Percentiles rank a stretch among this genome's conserved stretches.
Conservation (phyloP, 2,888 invertebrate species). For the Lasioglossum figueresi region DNA sequence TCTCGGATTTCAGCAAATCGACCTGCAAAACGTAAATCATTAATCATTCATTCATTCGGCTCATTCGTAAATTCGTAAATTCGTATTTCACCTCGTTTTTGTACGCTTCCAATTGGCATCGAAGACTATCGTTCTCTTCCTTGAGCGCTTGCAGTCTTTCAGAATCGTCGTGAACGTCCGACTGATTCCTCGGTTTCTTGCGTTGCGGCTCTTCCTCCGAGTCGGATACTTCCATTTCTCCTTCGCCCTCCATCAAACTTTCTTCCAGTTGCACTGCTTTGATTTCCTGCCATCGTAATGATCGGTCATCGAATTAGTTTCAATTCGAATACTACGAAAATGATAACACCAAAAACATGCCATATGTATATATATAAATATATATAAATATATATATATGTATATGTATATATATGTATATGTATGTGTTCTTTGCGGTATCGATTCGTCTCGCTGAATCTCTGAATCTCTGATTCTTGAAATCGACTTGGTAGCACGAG, state of each 20-base stretch:
- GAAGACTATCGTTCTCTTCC: conserved; percentile 95
- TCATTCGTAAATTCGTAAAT: neutral
- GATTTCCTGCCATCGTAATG: conserved; percentile 86
- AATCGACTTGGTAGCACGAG: neutral
- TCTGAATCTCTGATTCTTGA: conserved; percentile 14
- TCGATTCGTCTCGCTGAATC: conserved; percentile 17
- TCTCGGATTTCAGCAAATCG: conserved; percentile 93
- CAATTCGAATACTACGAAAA: neutral
- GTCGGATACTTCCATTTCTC: conserved; percentile 95
- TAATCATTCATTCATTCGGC: neutral
- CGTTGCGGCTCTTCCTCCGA: conserved; percentile 87
- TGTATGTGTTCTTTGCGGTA: neutral
- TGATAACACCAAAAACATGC: conserved; percentile 52
- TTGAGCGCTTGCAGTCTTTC: conserved; percentile 83
- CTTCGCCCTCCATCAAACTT: conserved; percentile 88
- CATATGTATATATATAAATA: neutral
- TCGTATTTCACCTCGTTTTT: conserved; percentile 89
- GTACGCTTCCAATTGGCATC: conserved; percentile 96
- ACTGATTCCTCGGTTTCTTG: conserved; percentile 76
- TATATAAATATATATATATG: neutral
- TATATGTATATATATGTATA: neutral
- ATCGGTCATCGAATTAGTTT: conserved; percentile 37
- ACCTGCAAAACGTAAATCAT: conserved; percentile 83
- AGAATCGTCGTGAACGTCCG: conserved; percentile 75
- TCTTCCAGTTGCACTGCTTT: conserved; percentile 89